A percentile compares a stretch with the other conserved stretches of the same genome.
Conservation (phyloP, 2,888 invertebrate genomes). For the Eulithis testata region DNA sequence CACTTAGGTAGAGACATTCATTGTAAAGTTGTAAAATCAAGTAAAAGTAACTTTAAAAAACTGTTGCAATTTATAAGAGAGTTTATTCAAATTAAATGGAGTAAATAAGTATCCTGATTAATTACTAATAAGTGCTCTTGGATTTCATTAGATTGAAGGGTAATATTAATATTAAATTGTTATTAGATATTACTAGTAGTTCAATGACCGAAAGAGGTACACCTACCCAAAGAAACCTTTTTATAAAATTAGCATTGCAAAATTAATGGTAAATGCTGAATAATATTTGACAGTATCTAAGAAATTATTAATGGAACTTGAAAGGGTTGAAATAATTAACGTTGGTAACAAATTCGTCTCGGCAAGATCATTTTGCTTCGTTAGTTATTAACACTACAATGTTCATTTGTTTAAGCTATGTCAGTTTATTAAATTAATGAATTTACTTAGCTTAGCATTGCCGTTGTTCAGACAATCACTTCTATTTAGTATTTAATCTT, state of each 20-base stretch:
- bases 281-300: slow-evolving; percentile 3
- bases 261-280: background rate
- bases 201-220: slow-evolving; percentile 3
- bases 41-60: no score
- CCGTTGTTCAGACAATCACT: background rate
- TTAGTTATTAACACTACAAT: slow-evolving; percentile 11
- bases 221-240: slow-evolving; percentile 1
- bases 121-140: no score
- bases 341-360: slow-evolving; percentile 7
- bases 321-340: slow-evolving; percentile 9
- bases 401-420: slow-evolving; percentile 2
- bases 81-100: no score
- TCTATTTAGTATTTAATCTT: background rate
- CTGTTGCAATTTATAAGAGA: no score
- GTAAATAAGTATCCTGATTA: no score
- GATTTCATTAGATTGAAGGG: no score
- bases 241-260: slow-evolving; percentile 9
- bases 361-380: slow-evolving; percentile 1
- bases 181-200: no score
- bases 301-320: slow-evolving; percentile 14
- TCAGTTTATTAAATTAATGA: slow-evolving; percentile 3
- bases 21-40: no score
- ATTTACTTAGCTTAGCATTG: background rate
- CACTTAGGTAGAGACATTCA: no score
- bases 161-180: no score